phyloP scores from a whole-genome alignment of 2,113 vertebrate species.

The Semnornis frantzii region DNA sequence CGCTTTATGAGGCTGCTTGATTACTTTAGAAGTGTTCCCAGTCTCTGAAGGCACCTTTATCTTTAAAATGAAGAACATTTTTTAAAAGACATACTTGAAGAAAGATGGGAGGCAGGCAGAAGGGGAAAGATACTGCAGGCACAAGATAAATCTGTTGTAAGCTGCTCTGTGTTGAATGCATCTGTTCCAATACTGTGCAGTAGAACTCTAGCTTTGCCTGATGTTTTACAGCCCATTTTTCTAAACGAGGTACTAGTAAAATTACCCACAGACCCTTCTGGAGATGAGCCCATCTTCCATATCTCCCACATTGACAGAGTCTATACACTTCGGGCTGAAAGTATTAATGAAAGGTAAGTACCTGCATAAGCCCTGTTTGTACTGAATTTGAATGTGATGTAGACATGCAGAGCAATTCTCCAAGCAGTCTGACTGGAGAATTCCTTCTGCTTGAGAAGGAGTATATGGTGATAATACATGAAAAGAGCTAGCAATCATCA shows the following conservation, averaged over 20 bases:
- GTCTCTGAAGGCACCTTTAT: not conserved
- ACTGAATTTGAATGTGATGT: not conserved
- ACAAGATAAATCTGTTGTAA: not conserved
- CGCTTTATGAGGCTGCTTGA: not conserved
- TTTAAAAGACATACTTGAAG: not conserved
- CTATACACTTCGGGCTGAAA: slow-evolving; percentile 95
- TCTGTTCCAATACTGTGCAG: not conserved
- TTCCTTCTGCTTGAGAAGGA: not conserved
- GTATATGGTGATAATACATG: not conserved
- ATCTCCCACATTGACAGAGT: slow-evolving; percentile 99
- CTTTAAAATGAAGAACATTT: not conserved
- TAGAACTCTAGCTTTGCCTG: slow-evolving; percentile 36
- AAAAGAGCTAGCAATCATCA: not conserved
- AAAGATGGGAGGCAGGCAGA: not conserved
- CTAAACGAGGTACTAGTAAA: slow-evolving; percentile 98
- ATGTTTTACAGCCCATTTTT: slow-evolving; percentile 92
- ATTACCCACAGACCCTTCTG: slow-evolving; percentile 96
- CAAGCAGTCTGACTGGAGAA: not conserved
- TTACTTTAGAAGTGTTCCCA: not conserved
- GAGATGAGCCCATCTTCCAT: slow-evolving; percentile 97
- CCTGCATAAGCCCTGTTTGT: not conserved
- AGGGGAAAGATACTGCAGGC: not conserved
- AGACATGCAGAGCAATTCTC: not conserved
- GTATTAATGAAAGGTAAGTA: slow-evolving; percentile 93
- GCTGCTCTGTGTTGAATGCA: not conserved